These are phyloP conservation scores for Drosophila lacteicornis DNA, from an alignment of 1,140 invertebrate genomes.

Conservation along the genomic window DNA sequence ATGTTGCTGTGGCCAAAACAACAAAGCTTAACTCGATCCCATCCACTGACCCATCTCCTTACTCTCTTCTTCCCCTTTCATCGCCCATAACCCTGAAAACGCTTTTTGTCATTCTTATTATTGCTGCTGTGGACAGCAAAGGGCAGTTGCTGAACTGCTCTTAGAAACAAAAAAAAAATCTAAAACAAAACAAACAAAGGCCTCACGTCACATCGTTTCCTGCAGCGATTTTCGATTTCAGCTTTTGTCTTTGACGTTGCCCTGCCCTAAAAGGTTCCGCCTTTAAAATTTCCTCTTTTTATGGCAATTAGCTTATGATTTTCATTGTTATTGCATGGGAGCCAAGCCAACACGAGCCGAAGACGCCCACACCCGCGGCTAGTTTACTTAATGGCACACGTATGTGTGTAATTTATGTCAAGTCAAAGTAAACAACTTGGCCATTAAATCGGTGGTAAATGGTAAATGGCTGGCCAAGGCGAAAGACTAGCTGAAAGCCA, in stretches of 20 bases:
- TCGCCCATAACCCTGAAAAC: conserved; percentile 25
- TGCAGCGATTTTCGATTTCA: conserved; percentile 69
- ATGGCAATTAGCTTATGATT: conserved; percentile 66
- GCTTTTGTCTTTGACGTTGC: conserved; percentile 60
- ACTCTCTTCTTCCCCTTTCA: background rate
- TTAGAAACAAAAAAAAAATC: conserved; percentile 13
- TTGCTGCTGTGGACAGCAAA: conserved; percentile 58
- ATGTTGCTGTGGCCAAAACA: conserved; percentile 48
- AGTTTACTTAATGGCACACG: conserved; percentile 47
- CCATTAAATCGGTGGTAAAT: conserved; percentile 35
- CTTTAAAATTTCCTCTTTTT: conserved; percentile 48
- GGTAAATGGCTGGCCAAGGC: conserved; percentile 1
- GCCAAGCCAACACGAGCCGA: conserved; percentile 28
- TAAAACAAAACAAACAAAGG: conserved; percentile 63
- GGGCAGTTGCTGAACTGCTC: conserved; percentile 16
- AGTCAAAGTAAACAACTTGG: conserved; percentile 49
- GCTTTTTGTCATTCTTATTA: conserved; percentile 49
- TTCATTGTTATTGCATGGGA: conserved; percentile 42
- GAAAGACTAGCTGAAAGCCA: conserved; percentile 7
- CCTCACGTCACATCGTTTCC: conserved; percentile 75
- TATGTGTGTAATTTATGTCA: conserved; percentile 44
- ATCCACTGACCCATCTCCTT: background rate
- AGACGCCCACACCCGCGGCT: conserved; percentile 44
- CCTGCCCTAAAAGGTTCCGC: conserved; percentile 26
- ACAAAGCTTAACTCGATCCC: conserved; percentile 46